Evolutionary conservation across 2,797 vertebrate species (phyloP), one percentile per base, ranked within the genome.

Genomic region (Enteromius treurensis): DNA sequence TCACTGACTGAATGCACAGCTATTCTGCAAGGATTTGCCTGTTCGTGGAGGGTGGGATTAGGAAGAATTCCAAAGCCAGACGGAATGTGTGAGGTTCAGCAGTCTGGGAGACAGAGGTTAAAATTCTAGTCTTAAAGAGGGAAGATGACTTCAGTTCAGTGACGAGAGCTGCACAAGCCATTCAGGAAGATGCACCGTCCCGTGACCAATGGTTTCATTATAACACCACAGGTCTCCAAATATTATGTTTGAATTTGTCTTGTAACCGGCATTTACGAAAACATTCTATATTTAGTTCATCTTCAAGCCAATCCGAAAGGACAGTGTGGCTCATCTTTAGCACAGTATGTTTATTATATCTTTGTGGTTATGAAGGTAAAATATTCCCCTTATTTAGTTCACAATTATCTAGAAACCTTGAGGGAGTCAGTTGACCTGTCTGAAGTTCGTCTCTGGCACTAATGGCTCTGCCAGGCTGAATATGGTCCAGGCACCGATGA

Each of bases 61-160:
- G 88, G 86, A 87, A 10, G 88, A 88, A 90, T 40, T 90, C 87
- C 17, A 23, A 88, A 89, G 85, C 88, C 90, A 89, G 90, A 89
- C 29, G 82, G 91, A 93, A 92, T 92, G 90, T 90, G 91, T 89
- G 87, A 87, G 87, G 87, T 67, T 84, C 55, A 79, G 68, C 78
- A 62, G 69, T 85, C 64, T 68, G 53, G 62, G 51, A 83, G 75
- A 77, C 75, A 60, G 37, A 83, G 84, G 69, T 75, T 73, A 29
- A 79, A 81, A 79, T 60, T 81, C 74, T 77, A 51, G 73, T 49
- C 73, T 77, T 65, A 70, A 76, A 84, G 32, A 69, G 77, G 69
- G 68, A 69, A 62, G 42, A 82, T 73, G 53, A 75, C 45, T 49
- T 64, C 75, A 47, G 47, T 40, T 42, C 1, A 0, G 51, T 51